Conservation (phyloP, 37 sponge, comb jelly and placozoan genomes). For the Oopsacas minuta region DNA sequence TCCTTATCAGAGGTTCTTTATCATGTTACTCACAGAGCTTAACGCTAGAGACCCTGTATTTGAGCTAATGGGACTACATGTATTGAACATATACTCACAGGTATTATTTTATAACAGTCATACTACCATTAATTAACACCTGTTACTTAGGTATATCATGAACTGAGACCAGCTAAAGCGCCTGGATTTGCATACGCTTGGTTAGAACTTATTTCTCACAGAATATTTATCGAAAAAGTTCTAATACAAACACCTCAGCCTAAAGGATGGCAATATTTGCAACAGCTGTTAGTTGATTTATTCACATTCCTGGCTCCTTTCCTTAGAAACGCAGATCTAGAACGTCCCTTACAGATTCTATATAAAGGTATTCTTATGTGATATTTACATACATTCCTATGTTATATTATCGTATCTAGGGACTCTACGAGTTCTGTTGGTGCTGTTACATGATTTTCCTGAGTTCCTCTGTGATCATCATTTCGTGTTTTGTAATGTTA, state of each 20-base stretch:
- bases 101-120: not conserved
- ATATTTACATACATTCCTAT: not conserved
- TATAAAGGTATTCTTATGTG: constrained; percentile 40
- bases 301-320: constrained; percentile 95
- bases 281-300: constrained; percentile 84
- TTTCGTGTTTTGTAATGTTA: constrained; percentile 96
- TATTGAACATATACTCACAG: constrained; percentile 80
- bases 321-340: constrained; percentile 91
- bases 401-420: constrained; percentile 36
- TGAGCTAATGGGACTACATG: constrained; percentile 65
- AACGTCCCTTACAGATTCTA: constrained; percentile 71
- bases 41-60: constrained; percentile 74
- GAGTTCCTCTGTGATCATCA: constrained; percentile 99
- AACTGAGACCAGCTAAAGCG: constrained; percentile 61
- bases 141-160: constrained; percentile 67
- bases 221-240: constrained; percentile 73
- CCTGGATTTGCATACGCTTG: constrained; percentile 98
- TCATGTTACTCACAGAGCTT: constrained; percentile 91
- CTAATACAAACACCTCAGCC: constrained; percentile 69
- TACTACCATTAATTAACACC: too few relatives aligned
- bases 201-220: constrained; percentile 93
- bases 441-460: constrained; percentile 97
- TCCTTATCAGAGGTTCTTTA: constrained; percentile 93
- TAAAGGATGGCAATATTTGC: constrained; percentile 92
- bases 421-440: constrained; percentile 84